These are phyloP conservation scores for Connochaetes taurinus DNA, from an alignment of 2,113 vertebrate genomes.

Conservation along the genomic window DNA sequence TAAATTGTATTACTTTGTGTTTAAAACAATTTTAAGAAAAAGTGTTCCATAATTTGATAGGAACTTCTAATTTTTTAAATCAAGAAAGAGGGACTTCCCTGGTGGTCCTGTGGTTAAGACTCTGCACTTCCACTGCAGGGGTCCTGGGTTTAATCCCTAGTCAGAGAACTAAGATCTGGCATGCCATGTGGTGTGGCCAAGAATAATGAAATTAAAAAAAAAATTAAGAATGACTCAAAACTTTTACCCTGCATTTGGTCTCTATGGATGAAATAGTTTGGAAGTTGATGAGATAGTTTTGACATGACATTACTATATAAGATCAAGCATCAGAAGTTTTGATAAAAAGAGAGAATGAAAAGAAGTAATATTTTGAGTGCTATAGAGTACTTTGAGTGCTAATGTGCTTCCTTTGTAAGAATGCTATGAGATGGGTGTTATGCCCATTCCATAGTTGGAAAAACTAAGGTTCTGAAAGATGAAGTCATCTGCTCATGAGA, in stretches of 20 bases:
- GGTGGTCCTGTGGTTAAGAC: not conserved
- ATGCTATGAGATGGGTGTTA: not conserved
- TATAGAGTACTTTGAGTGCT: not conserved
- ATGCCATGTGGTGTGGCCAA: not conserved
- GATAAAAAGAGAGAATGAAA: not conserved
- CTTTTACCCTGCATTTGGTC: not conserved
- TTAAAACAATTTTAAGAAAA: not conserved
- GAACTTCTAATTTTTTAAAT: constrained; percentile 12
- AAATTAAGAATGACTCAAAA: not conserved
- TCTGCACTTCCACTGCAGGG: not conserved
- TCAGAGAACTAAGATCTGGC: not conserved
- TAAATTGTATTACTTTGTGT: not conserved
- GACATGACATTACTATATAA: not conserved
- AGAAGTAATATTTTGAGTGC: not conserved
- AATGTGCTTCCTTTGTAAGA: not conserved
- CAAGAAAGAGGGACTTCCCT: not conserved
- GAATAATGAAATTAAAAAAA: not conserved
- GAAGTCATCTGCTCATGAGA: not conserved
- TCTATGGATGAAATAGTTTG: not conserved
- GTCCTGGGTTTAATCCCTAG: not conserved
- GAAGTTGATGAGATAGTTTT: not conserved
- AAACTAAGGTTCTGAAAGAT: not conserved
- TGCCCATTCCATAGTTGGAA: not conserved
- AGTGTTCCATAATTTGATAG: not conserved
- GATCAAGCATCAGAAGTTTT: not conserved